Percentiles rank a stretch among this genome's conserved stretches.
Evolutionary conservation across 2,797 vertebrate species (phyloP).

Genomic region (Huso huso): DNA sequence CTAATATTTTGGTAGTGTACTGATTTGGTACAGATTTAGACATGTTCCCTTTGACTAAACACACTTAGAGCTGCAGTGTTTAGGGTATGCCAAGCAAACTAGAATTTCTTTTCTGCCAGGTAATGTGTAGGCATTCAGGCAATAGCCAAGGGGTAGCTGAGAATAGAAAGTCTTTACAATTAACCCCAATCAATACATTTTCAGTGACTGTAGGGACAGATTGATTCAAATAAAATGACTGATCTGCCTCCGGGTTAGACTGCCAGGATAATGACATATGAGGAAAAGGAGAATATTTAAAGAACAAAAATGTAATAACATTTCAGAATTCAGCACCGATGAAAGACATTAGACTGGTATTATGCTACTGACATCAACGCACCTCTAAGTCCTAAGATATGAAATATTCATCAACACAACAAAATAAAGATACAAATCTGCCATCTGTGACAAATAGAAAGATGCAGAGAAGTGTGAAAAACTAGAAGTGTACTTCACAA

Average conservation of each 20-base stretch:
- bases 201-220: constrained; percentile 26
- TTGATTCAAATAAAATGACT: constrained; percentile 16
- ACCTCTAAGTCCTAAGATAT: constrained; percentile 27
- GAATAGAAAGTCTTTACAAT: constrained; percentile 58
- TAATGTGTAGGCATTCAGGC: background rate
- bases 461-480: constrained; percentile 17
- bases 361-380: too few species aligned
- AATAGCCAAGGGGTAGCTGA: constrained; percentile 23
- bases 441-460: constrained; percentile 28
- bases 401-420: constrained; percentile 46
- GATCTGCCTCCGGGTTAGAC: constrained; percentile 20
- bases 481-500: too few species aligned
- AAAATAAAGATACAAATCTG: constrained; percentile 25
- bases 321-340: constrained; percentile 36
- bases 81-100: too few species aligned
- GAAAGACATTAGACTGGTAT: constrained; percentile 30
- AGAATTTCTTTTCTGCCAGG: too few species aligned
- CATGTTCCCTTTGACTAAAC: too few species aligned
- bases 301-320: constrained; percentile 32
- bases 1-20: too few species aligned
- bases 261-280: background rate
- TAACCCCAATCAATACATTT: constrained; percentile 52
- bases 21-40: too few species aligned
- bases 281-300: constrained; percentile 14
- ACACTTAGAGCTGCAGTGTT: too few species aligned